Conservation (phyloP, 2,888 invertebrate genomes). For the Rhabditoides inermis region DNA sequence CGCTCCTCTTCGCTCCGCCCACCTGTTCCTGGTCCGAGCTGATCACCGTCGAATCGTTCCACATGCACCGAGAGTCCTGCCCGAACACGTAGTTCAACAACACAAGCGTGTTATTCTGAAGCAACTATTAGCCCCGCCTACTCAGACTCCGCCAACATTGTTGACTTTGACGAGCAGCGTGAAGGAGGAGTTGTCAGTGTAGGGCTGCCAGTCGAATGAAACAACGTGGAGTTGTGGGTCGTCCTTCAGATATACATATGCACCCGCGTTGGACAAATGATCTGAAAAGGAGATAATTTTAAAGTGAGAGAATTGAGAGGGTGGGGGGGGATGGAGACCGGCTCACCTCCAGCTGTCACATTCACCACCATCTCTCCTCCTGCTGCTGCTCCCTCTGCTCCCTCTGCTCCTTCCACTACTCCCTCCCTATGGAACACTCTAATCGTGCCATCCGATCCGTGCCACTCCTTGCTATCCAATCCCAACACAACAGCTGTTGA, state of each 20-base stretch:
- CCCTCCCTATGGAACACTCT: constrained; percentile 22
- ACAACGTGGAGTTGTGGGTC: constrained; percentile 21
- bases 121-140: too few species aligned
- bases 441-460: constrained; percentile 22
- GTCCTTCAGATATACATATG: constrained; percentile 24
- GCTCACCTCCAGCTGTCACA: constrained; percentile 19
- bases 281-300: too few species aligned
- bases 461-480: constrained; percentile 22
- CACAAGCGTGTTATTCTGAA: too few species aligned
- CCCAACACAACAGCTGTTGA: too few species aligned
- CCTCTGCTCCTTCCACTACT: too few species aligned
- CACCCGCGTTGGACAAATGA: constrained; percentile 23
- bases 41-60: too few species aligned
- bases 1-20: constrained; percentile 23
- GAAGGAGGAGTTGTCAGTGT: constrained; percentile 28
- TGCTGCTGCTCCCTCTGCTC: too few species aligned
- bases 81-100: constrained; percentile 29
- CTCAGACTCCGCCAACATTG: too few species aligned
- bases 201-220: constrained; percentile 26
- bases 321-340: background rate
- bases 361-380: too few species aligned
- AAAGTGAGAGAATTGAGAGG: too few species aligned
- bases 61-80: constrained; percentile 19
- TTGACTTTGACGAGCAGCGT: constrained; percentile 23
- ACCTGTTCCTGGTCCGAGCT: too few species aligned